Base-by-base conservation (phyloP, 2,888 invertebrate species). In the Aleiodes testaceus region DNA sequence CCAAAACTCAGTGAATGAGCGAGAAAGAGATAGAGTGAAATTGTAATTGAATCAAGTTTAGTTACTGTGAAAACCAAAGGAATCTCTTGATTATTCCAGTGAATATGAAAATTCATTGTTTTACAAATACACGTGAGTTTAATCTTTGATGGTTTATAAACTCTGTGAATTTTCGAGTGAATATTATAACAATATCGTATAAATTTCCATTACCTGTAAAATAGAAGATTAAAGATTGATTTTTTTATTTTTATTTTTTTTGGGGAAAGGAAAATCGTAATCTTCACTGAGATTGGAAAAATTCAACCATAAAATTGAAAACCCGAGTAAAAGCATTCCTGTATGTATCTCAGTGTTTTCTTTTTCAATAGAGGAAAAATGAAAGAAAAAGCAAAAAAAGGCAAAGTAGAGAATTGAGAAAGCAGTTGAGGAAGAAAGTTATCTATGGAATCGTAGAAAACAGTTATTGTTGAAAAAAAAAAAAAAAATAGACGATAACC, bases 1-100 rank as follows among this genome's bases (percentile, higher is more conserved):
- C 9, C 36, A 36, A 36, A 36, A 6, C 9, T 9, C 5, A 0
- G 2, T 2, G 11, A 36, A 36, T 36, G 7, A 36, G 55, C 6
- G 9, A 18, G 30, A 16, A 7, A 36, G 36, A 36, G 55, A 36
- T 16, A 55, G 36, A 26, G 36, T 20, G 64, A 26, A 22, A 47
- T 64, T 64, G 16, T 64, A 64, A 64, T 64, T 64, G 64, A 20
- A 64, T 64, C 45, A 47, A 14, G 22, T 49, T 14, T 9, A 30
- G 22, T 64, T 22, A n/a, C 26, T 26, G 0, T 26, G 11, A 36
- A 36, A 7, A 36, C 30, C 30, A 55, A n/a, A 47, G 59, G 30
- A 59, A 59, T 30, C 49, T 30, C 68, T 61, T 20, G 59, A 68
- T 59, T 68, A 68, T 30, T 12, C 53, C 49, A 47, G 45, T 64